phyloP scores from a whole-genome alignment of 1,140 invertebrate species.

The Tachypleus tridentatus region DNA sequence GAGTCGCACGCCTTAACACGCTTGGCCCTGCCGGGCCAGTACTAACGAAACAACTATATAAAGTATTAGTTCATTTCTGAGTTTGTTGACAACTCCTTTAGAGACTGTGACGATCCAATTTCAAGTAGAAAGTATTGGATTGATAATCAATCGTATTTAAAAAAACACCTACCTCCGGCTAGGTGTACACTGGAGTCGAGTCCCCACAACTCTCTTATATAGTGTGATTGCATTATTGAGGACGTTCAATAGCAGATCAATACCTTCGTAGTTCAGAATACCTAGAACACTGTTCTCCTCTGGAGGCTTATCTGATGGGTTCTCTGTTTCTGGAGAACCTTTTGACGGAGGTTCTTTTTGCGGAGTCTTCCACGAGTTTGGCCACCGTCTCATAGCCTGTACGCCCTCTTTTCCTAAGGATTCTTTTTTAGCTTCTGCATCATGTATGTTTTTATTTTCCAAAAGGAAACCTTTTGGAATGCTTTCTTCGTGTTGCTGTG shows the following conservation, averaged over 20 bases:
- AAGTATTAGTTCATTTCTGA: neutral
- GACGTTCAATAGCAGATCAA: slow-evolving; percentile 42
- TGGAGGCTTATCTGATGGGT: too few relatives aligned
- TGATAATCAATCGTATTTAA: neutral
- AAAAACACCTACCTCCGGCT: slow-evolving; percentile 29
- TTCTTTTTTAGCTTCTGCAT: too few relatives aligned
- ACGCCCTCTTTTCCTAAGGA: too few relatives aligned
- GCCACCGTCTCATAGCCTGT: too few relatives aligned
- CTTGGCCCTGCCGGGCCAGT: too few relatives aligned
- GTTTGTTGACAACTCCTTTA: neutral
- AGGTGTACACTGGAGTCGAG: slow-evolving; percentile 47
- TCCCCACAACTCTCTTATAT: slow-evolving; percentile 52
- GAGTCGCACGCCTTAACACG: too few relatives aligned
- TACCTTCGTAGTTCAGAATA: slow-evolving; percentile 16
- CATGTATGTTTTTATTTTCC: too few relatives aligned
- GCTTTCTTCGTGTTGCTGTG: too few relatives aligned
- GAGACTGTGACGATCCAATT: neutral
- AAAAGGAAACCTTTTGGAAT: too few relatives aligned
- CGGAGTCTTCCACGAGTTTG: too few relatives aligned
- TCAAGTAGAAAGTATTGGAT: neutral
- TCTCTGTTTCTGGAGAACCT: too few relatives aligned
- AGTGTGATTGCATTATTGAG: slow-evolving; percentile 55
- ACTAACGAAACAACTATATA: neutral
- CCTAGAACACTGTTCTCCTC: neutral
- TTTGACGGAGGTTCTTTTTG: too few relatives aligned